Evolutionary conservation across 2,888 invertebrate species (phyloP).

Genomic region (Epicampocera succincta): DNA sequence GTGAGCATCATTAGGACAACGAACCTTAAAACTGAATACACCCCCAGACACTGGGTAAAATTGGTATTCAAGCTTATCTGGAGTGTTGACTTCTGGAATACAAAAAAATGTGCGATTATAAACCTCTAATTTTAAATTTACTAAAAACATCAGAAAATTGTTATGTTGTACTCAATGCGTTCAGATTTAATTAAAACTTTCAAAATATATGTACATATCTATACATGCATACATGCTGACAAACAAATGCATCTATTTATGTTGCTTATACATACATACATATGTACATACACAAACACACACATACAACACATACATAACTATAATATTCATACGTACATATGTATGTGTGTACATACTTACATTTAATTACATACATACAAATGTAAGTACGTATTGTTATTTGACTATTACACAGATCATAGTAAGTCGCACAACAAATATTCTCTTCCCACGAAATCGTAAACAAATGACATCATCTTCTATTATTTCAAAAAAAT

Average conservation of each 20-base stretch:
- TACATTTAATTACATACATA: too few species aligned
- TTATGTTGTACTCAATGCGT: neutral
- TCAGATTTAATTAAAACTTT: neutral
- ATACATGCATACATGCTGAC: too few species aligned
- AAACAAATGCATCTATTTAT: too few species aligned
- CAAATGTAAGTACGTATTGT: too few species aligned
- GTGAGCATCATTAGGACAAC: slow-evolving; percentile 92
- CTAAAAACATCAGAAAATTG: neutral
- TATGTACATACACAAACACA: too few species aligned
- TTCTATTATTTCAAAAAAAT: slow-evolving; percentile 25
- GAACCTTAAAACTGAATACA: slow-evolving; percentile 89
- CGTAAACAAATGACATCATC: slow-evolving; percentile 58
- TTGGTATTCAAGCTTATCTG: slow-evolving; percentile 91
- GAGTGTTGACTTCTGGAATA: slow-evolving; percentile 88
- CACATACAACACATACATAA: too few species aligned
- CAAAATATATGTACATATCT: too few species aligned
- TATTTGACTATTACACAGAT: neutral
- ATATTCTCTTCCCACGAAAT: slow-evolving; percentile 23
- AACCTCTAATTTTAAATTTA: neutral
- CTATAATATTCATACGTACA: too few species aligned
- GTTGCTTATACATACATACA: too few species aligned
- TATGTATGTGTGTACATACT: too few species aligned
- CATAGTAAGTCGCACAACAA: neutral
- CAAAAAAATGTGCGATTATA: slow-evolving; percentile 35
- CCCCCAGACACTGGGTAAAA: slow-evolving; percentile 89